Evolutionary conservation across 2,888 invertebrate species (phyloP), one percentile per base, ranked within the genome.

Genomic region (Leucania comma): DNA sequence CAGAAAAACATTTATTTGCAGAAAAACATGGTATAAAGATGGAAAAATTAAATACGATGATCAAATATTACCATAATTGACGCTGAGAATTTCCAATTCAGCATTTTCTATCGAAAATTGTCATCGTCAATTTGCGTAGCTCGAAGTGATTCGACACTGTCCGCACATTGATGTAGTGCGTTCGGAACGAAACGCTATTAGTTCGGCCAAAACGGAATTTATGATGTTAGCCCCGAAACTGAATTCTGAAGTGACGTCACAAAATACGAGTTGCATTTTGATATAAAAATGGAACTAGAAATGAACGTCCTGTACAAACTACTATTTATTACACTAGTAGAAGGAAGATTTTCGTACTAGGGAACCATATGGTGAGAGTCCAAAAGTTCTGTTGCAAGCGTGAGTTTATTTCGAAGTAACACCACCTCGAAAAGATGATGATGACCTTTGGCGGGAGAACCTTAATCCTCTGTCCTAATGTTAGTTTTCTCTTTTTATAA

Each of bases 151-250:
- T 61, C 17, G 48, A 42, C 48, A 54, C 35, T 62, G 50, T 46
- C 50, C 14, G 2, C 48, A 42, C 22, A 35, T 9, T 63, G 80
- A 74, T 63, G 20, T 0, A 62, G 75, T 67, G 58, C 50, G 48
- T 59, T 42, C n/a, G 48, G 57, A 62, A 59, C 50, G 20, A 74
- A 66, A 62, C 42, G 53, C 57, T 35, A 67, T 63, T 73, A 79
- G 20, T 67, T 67, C 24, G 48, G 26, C 8, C 35, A 35, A 58
- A 72, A 24, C 58, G 24, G 35, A 62, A 80, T 79, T 58, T 53
- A 74, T 80, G 79, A 78, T 61, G 53, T 56, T 29, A 26, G 38
- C 59, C 42, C 22, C 56, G 9, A 35, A 59, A 73, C 54, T 24
- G 46, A 61, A 61, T 77, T 32, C 17, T 29, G 8, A 26, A 61